phyloP scores from a whole-genome alignment of 2,888 invertebrate species.

The Hirudinaria manillensis region DNA sequence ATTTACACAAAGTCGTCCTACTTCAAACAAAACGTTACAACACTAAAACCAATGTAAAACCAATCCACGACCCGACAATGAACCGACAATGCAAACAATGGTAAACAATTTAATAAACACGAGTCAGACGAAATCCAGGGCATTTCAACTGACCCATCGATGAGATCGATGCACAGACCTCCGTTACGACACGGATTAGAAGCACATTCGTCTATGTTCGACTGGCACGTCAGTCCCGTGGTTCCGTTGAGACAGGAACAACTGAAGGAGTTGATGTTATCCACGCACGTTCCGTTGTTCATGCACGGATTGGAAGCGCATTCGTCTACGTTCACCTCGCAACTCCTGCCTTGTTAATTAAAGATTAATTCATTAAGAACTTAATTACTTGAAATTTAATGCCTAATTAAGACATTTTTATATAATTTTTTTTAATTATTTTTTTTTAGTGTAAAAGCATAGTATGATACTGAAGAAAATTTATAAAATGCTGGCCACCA shows the following conservation, averaged over 20 bases:
- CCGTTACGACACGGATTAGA: conserved; percentile 51
- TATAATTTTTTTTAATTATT: conserved; percentile 35
- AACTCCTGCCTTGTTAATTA: conserved; percentile 33
- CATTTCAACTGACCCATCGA: conserved; percentile 16
- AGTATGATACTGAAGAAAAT: too few relatives aligned
- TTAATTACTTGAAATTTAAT: too few relatives aligned
- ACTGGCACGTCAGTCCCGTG: conserved; percentile 32
- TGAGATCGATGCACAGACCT: conserved; percentile 59
- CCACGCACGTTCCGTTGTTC: conserved; percentile 30
- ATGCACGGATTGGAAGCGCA: conserved; percentile 34
- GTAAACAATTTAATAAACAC: too few relatives aligned
- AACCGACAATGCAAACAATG: too few relatives aligned
- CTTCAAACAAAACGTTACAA: not conserved
- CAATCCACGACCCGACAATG: too few relatives aligned
- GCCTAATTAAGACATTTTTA: conserved; percentile 33
- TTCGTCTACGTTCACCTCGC: conserved; percentile 36
- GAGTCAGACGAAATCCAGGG: conserved; percentile 9
- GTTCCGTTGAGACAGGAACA: conserved; percentile 38
- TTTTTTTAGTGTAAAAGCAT: too few relatives aligned
- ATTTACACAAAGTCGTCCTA: not conserved
- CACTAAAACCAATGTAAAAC: too few relatives aligned
- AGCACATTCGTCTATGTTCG: conserved; percentile 38
- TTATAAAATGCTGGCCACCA: conserved; percentile 16
- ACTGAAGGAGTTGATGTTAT: conserved; percentile 29
- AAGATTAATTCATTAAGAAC: not conserved